Evolutionary conservation across 2,797 vertebrate species (phyloP).

Genomic region (Anguilla anguilla): DNA sequence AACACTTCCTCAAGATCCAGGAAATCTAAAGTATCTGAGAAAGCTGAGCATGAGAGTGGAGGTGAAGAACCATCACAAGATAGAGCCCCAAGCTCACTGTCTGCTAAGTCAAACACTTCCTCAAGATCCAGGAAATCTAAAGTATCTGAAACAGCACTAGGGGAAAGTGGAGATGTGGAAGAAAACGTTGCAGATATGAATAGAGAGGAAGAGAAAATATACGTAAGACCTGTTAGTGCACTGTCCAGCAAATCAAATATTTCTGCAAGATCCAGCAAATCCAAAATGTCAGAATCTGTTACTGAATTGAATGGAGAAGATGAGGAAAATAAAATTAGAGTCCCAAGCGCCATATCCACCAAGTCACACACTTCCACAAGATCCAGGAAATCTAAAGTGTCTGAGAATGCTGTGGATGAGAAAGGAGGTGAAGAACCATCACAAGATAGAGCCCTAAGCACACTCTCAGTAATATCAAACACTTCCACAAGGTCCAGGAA

Average conservation of each 20-base stretch:
- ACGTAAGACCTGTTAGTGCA: no score
- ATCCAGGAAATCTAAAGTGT: constrained; percentile 22
- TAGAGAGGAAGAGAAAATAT: no score
- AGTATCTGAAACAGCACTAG: no score
- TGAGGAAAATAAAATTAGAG: constrained; percentile 41
- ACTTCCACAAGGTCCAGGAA: constrained; percentile 47
- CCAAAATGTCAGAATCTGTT: constrained; percentile 36
- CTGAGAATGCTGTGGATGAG: background rate
- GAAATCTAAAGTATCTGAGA: constrained; percentile 43
- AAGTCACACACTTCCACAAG: background rate
- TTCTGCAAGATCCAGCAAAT: constrained; percentile 44
- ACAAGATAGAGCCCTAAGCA: constrained; percentile 12
- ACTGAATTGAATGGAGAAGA: constrained; percentile 16
- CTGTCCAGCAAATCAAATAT: constrained; percentile 37
- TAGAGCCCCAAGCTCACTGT: no score
- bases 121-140: no score
- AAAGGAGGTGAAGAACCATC: background rate
- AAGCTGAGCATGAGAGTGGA: background rate
- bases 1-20: constrained; percentile 44
- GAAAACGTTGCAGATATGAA: no score
- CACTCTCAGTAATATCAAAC: constrained; percentile 51
- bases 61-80: no score
- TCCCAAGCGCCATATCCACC: background rate
- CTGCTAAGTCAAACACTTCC: no score
- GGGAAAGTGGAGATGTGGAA: no score